Evolutionary conservation across 2,888 invertebrate species (phyloP), one percentile per base, ranked within the genome.

Genomic region (Ferdinandea cuprea): DNA sequence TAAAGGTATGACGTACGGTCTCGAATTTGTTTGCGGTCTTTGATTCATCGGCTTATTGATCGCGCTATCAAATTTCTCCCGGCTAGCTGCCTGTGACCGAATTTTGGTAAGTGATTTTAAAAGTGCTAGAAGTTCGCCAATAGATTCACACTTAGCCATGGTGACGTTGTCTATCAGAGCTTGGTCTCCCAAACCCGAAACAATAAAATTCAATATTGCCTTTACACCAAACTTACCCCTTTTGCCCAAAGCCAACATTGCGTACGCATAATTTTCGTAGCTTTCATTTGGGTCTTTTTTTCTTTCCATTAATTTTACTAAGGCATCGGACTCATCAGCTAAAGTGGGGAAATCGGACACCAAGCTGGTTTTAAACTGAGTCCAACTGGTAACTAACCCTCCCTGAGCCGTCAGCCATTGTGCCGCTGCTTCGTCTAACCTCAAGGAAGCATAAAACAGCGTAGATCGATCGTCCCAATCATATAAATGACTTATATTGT

Each of bases 181-280:
- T 32, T 11, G 32, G 13, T 68, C 21, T 1, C 54, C 44, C 68
- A 56, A 56, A 9, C 68, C 54, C 32, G 68, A 68, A 56, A 66
- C 37, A 13, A 68, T 68, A 15, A 54, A 59, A 28, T 44, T 30
- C 1, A 68, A 19, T 1, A 54, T 68, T 0, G 44, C 11, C 32
- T 68, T 68, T 0, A 9, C 13, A 2, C 15, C 3, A 19, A 65
- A 65, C 17, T 65, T 65, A 40, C 65, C 65, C 3, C 17, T 50
- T 35, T 17, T 65, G 21, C 65, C 65, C 28, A 65, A 40, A 9
- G 65, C 50, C 0, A 65, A 15, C 65, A 50, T 65, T 1, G 50
- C 13, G 25, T 65, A 65, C 1, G 28, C 65, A 7, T 19, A 50
- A 13, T 17, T 50, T 21, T 65, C 28, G n/a, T 32, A 42, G 17